Base-by-base conservation (phyloP, 2,888 invertebrate species). In the Chymomyza fuscimana region DNA sequence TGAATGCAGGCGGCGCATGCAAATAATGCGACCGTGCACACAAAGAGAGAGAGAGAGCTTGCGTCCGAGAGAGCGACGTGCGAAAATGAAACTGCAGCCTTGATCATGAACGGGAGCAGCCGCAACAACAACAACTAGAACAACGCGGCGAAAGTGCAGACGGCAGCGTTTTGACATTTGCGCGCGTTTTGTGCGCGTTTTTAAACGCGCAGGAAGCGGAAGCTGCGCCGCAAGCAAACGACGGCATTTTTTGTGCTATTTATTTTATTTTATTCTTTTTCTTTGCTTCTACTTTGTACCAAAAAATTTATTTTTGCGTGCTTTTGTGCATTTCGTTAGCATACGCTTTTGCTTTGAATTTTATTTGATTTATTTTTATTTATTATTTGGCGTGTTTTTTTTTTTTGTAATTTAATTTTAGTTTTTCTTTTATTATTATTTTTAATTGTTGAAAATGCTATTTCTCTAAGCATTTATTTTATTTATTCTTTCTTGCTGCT, bases 131-230 rank as follows among this genome's bases (percentile, higher is more conserved):
- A 2, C 61, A 46, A 51, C 32, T 9, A 32, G 32, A 5, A 32
- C 32, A 32, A 32, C 10, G 16, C 32, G 16, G 19, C 25, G 32
- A 50, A 50, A 73, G 67, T 73, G 65, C 70, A 16, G 63, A 40
- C 62, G 70, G 67, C 67, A 69, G 32, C 61, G 64, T 71, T 62
- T 71, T 62, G 46, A 36, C 36, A 36, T 9, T 46, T 46, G 10
- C 12, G 40, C 40, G 40, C 40, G 40, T 62, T 46, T 67, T 29
- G 61, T 9, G 5, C 16, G 15, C 16, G 51, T 54, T 54, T 54
- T 54, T 16, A 54, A 54, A 19, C 22, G 9, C 7, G 56, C 12
- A 66, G 77, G 75, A 77, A 73, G 72, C 73, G 67, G 65, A 70
- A 72, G 70, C 73, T 70, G 65, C 73, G 73, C 70, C 25, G 25